These are phyloP conservation scores for Amphipoea oculea DNA, from an alignment of 2,888 invertebrate species.

Conservation along the genomic window DNA sequence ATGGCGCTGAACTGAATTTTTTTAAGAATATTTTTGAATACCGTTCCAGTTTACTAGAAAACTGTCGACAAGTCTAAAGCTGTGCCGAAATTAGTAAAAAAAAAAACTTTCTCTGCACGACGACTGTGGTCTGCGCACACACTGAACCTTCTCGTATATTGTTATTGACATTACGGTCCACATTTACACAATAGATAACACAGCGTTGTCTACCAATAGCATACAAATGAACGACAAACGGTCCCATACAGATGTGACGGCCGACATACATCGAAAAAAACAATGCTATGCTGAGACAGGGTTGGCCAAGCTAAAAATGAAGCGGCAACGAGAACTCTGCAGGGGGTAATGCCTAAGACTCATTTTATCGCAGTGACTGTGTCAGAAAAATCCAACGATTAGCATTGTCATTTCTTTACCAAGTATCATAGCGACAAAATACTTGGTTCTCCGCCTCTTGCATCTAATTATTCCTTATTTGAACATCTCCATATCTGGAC, in stretches of 20 bases:
- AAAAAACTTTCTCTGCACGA: constrained; percentile 59
- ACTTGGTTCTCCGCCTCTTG: not conserved
- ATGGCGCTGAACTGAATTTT: not conserved
- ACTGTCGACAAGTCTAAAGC: not conserved
- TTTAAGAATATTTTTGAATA: not conserved
- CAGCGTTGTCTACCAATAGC: constrained; percentile 69
- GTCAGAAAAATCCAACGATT: not conserved
- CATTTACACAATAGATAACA: constrained; percentile 85
- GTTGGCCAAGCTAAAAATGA: constrained; percentile 42
- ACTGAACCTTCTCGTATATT: constrained; percentile 60
- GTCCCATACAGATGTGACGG: constrained; percentile 71
- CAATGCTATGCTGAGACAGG: constrained; percentile 70
- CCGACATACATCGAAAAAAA: constrained; percentile 77
- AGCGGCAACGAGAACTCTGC: not conserved
- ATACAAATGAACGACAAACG: constrained; percentile 82
- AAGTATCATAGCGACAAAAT: constrained; percentile 1
- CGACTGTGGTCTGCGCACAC: constrained; percentile 33
- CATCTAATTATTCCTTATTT: not conserved
- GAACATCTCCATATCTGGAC: not conserved
- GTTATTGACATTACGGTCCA: constrained; percentile 79
- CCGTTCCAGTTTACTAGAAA: not conserved
- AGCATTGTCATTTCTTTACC: not conserved
- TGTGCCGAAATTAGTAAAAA: constrained; percentile 5
- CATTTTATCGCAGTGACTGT: not conserved
- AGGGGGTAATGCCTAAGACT: not conserved